Percentiles rank a stretch among this genome's conserved stretches.
Conservation (phyloP, 2,797 vertebrate species). For the Pseudochirops cupreus region DNA sequence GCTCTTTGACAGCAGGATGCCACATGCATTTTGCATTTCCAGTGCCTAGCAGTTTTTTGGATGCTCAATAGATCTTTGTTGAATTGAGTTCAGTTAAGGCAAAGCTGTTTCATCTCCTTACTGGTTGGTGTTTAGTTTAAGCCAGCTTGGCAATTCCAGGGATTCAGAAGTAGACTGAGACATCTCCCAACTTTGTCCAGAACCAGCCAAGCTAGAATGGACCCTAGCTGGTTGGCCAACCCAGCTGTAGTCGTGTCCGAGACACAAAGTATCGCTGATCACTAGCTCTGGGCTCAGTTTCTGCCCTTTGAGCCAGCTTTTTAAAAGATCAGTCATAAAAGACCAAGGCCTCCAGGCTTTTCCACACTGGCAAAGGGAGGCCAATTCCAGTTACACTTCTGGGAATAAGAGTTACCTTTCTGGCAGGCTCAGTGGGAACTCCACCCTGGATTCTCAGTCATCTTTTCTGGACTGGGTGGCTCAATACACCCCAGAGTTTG, state of each 20-base stretch:
- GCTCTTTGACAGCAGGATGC: neutral
- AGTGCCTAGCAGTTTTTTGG: neutral
- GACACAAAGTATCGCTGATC: neutral
- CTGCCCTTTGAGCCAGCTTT: neutral
- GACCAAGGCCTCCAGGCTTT: neutral
- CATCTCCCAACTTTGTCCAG: neutral
- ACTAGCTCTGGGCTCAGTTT: neutral
- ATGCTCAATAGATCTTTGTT: neutral
- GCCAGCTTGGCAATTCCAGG: neutral
- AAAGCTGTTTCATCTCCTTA: neutral
- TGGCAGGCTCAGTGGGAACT: neutral
- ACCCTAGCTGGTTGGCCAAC: neutral
- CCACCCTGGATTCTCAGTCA: neutral
- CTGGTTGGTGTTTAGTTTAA: neutral
- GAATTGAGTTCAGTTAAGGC: slow-evolving; percentile 3
- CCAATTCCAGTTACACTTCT: neutral
- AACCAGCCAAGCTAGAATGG: neutral
- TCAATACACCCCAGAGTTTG: neutral
- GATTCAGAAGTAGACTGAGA: neutral
- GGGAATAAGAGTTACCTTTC: neutral
- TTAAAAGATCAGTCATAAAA: neutral
- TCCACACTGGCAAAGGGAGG: neutral
- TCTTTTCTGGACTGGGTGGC: neutral
- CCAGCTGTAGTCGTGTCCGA: neutral
- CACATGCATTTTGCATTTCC: neutral